Conservation (phyloP, 92 coral and sea anemone genomes). For the Porites cylindrica region DNA sequence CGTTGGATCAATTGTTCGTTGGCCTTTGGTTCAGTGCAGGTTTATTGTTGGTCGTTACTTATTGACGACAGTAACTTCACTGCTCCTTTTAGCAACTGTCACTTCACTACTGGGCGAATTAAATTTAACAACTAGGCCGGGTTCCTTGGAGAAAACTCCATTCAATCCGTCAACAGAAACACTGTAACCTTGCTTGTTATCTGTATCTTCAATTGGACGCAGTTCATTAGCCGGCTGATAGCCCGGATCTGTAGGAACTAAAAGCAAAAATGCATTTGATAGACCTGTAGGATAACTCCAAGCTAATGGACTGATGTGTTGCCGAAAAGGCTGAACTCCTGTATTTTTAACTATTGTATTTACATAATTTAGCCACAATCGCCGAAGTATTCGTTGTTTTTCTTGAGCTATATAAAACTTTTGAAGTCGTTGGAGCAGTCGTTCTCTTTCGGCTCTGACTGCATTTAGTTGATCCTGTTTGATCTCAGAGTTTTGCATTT, state of each 20-base stretch:
- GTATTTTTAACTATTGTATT: not conserved
- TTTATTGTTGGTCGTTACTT: no score
- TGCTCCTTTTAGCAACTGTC: constrained; percentile 30
- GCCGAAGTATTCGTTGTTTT: constrained; percentile 19
- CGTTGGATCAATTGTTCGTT: no score
- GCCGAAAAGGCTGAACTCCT: not conserved
- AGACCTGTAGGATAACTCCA: not conserved
- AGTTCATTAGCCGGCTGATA: not conserved
- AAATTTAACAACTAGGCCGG: constrained; percentile 24
- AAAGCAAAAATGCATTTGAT: not conserved
- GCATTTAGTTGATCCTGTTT: not conserved
- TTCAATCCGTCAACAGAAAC: constrained; percentile 34
- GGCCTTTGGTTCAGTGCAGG: no score
- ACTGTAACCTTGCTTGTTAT: constrained; percentile 19
- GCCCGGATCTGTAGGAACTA: not conserved
- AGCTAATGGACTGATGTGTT: not conserved
- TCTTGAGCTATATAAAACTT: not conserved
- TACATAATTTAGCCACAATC: not conserved
- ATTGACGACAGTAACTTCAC: not conserved
- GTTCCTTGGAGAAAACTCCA: constrained; percentile 38
- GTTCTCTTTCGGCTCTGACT: not conserved
- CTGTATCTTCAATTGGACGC: not conserved
- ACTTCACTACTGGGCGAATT: constrained; percentile 46
- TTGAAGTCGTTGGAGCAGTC: constrained; percentile 4
- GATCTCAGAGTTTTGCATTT: not conserved